Conservation (phyloP, 2,797 vertebrate species). For the Rhinella marina region DNA sequence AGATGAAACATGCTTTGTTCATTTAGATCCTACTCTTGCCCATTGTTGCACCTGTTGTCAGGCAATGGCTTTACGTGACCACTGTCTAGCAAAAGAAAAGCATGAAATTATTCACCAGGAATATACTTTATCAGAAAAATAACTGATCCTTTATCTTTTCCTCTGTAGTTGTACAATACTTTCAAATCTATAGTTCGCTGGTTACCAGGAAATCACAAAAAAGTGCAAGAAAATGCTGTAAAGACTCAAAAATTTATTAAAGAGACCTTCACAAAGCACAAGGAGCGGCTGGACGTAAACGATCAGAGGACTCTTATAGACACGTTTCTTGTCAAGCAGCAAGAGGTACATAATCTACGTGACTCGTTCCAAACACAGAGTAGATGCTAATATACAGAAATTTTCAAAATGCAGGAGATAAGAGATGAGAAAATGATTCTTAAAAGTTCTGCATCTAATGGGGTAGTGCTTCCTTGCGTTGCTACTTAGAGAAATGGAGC, state of each 20-base stretch:
- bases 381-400: no score
- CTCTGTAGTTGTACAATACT: slow-evolving; percentile 28
- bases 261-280: slow-evolving; percentile 26
- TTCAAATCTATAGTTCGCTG: slow-evolving; percentile 9
- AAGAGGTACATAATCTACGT: slow-evolving; percentile 19
- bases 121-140: neutral
- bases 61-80: neutral
- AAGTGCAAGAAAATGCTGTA: neutral
- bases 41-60: neutral
- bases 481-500: no score
- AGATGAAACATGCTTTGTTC: no score
- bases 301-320: slow-evolving; percentile 47
- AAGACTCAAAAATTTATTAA: slow-evolving; percentile 2
- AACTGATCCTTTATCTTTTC: neutral
- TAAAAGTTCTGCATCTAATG: no score
- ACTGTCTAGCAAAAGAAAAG: neutral
- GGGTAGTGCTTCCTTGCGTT: no score
- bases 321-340: slow-evolving; percentile 36
- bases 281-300: slow-evolving; percentile 26
- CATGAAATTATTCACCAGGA: neutral
- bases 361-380: neutral
- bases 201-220: slow-evolving; percentile 36
- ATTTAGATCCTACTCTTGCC: no score
- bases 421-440: no score
- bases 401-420: no score